Base-by-base conservation (phyloP, 2,797 vertebrate species). In the Anisognathus igniventris region DNA sequence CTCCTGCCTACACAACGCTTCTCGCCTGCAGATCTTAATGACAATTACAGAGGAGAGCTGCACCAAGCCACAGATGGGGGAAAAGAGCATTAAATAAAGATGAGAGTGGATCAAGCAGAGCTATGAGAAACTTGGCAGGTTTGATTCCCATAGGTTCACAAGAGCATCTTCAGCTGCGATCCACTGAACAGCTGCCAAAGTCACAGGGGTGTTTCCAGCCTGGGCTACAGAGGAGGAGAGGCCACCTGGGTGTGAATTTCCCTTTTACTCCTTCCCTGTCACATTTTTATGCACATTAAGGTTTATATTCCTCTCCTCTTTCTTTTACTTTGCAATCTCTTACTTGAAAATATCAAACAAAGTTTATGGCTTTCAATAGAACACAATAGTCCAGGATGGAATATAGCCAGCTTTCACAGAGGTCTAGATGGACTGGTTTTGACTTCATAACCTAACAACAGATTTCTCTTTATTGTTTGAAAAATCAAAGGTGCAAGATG, bases 21-120 rank as follows among this genome's bases (percentile, higher is more conserved):
- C 73, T 85, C 0, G 0, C 31, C 21, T 40, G 44, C 0, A 0
- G 57, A 24, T 44, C 54, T 42, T 74, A 56, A 31, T 39, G 50
- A 33, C 60, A 47, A 18, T 33, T 79, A 81, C 33, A 77, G 74
- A 82, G 62, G 64, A 78, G 54, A 91, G n/a, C 61, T 72, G 50
- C 68, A 72, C 30, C 40, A 80, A 91, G 47, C 35, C 47, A 48
- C 65, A 86, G 78, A 23, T 11, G 5, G 72, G 84, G 14, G n/a
- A 7, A 78, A 64, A 30, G 37, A 65, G 20, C 83, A 88, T 95
- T 88, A 95, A 93, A 95, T 60, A 95, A 92, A 91, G 51, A 93
- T 86, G 66, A 93, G 39, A 66, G 7, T 35, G 47, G 53, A 86
- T 54, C 28, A 60, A 70, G 51, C 23, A 37, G 60, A 82, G 50